Base-by-base conservation (phyloP, 2,888 invertebrate genomes). In the Ennomos fuscantarius region DNA sequence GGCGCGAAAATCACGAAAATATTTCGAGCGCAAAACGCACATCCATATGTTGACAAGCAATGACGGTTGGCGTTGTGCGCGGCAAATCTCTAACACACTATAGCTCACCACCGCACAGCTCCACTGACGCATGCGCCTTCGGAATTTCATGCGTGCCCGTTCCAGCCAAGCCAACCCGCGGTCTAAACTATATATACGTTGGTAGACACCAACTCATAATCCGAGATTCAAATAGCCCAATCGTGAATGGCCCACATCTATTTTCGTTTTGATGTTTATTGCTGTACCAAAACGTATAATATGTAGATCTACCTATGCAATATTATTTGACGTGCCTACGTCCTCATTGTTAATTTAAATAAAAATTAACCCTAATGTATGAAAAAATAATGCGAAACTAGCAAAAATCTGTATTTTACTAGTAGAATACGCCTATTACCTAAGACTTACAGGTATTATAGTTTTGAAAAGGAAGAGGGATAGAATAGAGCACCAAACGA, bases 11-110 rank as follows among this genome's bases (percentile, higher is more conserved):
- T 24, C 24, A 24, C 24, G 24, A 40, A 73, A 69, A 60, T 50
- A 55, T 54, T n/a, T 51, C 47, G 55, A 61, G 61, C 63, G 65
- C 45, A 40, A 68, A 66, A 66, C 66, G 62, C 63, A 64, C 65
- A 65, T 66, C 64, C 69, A 66, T 74, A 73, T 79, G 79, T 80
- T 81, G 77, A 76, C 78, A 77, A 79, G 74, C 74, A 68, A 65
- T 62, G 61, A 54, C 54, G 49, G 53, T 50, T 53, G 45, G 53
- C 58, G 58, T 59, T 53, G 53, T 49, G 58, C 49, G 53, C 58
- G 58, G 53, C 58, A 37, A 49, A 50, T 54, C 48, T 59, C 53
- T 13, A 44, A 44, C 65, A n/a, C n/a, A n/a, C n/a, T n/a, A n/a
- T n/a, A n/a, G n/a, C n/a, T n/a, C n/a, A n/a, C n/a, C n/a, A n/a